Conservation (phyloP, 1,140 invertebrate species). For the Saxidomus purpurata region DNA sequence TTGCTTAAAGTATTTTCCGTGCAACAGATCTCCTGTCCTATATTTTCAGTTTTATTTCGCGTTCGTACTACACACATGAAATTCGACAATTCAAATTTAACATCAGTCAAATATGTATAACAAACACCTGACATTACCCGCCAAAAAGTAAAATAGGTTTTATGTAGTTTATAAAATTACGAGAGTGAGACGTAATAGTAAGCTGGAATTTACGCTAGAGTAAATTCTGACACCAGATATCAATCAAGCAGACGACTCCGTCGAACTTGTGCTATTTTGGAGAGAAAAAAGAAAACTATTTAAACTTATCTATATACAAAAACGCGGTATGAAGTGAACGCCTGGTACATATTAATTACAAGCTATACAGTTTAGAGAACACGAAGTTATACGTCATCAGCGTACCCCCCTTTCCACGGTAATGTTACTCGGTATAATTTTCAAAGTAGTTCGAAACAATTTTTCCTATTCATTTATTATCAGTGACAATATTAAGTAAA, state of each 20-base stretch:
- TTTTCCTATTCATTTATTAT: too few species aligned
- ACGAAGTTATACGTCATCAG: too few species aligned
- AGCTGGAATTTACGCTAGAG: constrained; percentile 2
- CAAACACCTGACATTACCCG: constrained; percentile 48
- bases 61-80: neutral
- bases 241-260: neutral
- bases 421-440: too few species aligned
- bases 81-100: neutral
- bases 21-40: neutral
- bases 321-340: neutral
- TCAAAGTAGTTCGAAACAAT: too few species aligned
- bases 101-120: neutral
- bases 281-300: neutral
- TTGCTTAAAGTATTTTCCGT: neutral
- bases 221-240: neutral
- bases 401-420: too few species aligned
- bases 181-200: neutral
- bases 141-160: constrained; percentile 3
- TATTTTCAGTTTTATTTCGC: neutral
- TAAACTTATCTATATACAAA: neutral
- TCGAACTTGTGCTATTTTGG: neutral
- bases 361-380: too few species aligned
- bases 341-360: neutral
- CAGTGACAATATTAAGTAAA: neutral
- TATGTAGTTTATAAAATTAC: neutral